Evolutionary conservation across 2,888 invertebrate genomes (phyloP), one percentile per base, ranked within the genome.

Genomic region (Agonopterix arenella): DNA sequence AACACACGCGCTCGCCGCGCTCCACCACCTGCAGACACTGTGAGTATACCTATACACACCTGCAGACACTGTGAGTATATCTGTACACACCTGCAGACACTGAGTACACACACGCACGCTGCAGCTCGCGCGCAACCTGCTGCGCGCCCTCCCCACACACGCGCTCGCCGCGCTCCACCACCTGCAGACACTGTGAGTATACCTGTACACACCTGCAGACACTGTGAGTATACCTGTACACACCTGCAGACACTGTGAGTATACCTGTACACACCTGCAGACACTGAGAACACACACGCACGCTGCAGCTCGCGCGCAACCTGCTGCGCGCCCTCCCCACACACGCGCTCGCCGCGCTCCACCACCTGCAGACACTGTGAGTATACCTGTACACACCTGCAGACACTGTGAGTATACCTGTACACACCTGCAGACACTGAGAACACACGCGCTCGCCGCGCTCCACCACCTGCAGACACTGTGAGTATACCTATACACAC

Each of bases 221-320:
- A 18, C 18, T 18, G 18, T n/a, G n/a, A n/a, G n/a, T n/a, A n/a
- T n/a, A n/a, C n/a, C n/a, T n/a, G n/a, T n/a, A n/a, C n/a, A n/a
- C 76, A 70, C 43, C 76, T 84, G 60, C 80, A 82, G 64, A 65
- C 73, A 36, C 73, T 85, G 84, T 84, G 47, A 70, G 81, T 76
- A 56, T 46, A 1, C 28, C 28, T 4, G 5, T 7, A 28, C 28
- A 28, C 28, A 28, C 28, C 28, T 28, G 28, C 28, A 5, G 7
- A 28, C 28, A 18, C 18, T 18, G 18, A n/a, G n/a, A n/a, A n/a
- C n/a, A n/a, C n/a, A n/a, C n/a, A n/a, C 82, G 84, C 60, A 80
- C 89, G 64, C 88, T 92, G 69, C 92, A 93, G 58, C 90, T 95
- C 70, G 93, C 94, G 82, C 92, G 92, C 74, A 96, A 96, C 90